phyloP scores from a whole-genome alignment of 2,113 vertebrate species.

The Sander vitreus region DNA sequence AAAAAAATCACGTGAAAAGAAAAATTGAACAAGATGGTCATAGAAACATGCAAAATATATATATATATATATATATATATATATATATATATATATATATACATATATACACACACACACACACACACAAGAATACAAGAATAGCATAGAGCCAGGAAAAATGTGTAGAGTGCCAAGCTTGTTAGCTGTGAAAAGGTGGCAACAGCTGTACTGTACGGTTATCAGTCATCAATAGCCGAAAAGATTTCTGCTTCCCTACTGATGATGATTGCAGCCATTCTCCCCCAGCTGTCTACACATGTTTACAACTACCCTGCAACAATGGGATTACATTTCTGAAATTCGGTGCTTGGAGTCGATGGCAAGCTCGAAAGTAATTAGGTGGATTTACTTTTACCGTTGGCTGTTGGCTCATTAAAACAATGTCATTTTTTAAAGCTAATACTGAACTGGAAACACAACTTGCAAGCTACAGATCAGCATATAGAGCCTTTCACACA shows the following conservation, averaged over 20 bases:
- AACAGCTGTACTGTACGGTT: conserved; percentile 51
- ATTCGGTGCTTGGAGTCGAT: not conserved
- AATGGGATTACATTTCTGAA: conserved; percentile 6
- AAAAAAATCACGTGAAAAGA: no score
- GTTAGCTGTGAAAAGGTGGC: conserved; percentile 31
- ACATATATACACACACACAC: no score
- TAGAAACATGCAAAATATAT: no score
- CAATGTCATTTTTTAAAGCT: not conserved
- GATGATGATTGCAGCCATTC: conserved; percentile 54
- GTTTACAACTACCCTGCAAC: conserved; percentile 24
- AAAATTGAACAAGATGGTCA: no score
- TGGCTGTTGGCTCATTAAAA: conserved; percentile 22
- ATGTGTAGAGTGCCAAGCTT: conserved; percentile 13
- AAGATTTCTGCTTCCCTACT: conserved; percentile 34
- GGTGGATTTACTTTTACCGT: conserved; percentile 1
- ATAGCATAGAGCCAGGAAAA: not conserved
- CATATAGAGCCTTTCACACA: not conserved
- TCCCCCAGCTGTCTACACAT: conserved; percentile 33
- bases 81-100: no score
- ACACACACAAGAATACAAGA: no score
- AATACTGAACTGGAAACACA: not conserved
- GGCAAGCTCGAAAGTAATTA: conserved; percentile 8
- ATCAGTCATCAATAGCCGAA: conserved; percentile 43
- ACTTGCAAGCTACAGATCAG: not conserved
- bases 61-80: no score